A percentile compares a stretch with the other conserved stretches of the same genome.
phyloP scores from a whole-genome alignment of 2,113 vertebrate species.

The Patagioenas fasciata region DNA sequence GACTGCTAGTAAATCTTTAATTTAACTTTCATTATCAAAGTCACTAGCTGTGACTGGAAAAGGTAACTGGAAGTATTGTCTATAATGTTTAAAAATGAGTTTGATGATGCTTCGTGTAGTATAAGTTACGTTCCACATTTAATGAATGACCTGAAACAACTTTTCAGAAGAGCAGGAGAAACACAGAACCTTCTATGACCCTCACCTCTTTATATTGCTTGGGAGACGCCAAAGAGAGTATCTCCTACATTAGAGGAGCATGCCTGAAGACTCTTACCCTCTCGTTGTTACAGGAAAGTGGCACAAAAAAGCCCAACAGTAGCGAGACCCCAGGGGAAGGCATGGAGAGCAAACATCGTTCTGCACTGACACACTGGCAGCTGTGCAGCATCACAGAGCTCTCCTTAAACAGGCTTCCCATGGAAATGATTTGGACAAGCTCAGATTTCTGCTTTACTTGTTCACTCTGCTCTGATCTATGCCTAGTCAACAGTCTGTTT shows the following conservation, averaged over 20 bases:
- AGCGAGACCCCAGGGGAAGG: rapidly evolving
- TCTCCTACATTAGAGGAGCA: not conserved
- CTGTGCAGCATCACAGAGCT: rapidly evolving
- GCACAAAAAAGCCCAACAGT: rapidly evolving
- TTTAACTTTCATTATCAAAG: not conserved
- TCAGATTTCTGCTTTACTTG: not conserved
- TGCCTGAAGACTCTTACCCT: not conserved
- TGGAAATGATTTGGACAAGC: not conserved
- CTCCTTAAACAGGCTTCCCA: not conserved
- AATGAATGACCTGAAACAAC: not conserved
- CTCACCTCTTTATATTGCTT: not conserved
- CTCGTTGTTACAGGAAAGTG: not conserved
- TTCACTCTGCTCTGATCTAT: not conserved
- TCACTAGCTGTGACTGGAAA: not conserved
- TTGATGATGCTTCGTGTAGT: not conserved
- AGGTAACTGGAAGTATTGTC: not conserved
- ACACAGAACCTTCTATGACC: not conserved
- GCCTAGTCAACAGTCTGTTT: not conserved
- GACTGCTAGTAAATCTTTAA: not conserved
- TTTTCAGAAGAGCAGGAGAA: not conserved
- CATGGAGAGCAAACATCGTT: rapidly evolving
- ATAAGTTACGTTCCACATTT: not conserved
- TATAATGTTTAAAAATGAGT: not conserved
- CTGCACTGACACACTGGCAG: not conserved
- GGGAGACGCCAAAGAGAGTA: not conserved